Base-by-base conservation (phyloP, 2,888 invertebrate species). In the Lathronympha strigana region DNA sequence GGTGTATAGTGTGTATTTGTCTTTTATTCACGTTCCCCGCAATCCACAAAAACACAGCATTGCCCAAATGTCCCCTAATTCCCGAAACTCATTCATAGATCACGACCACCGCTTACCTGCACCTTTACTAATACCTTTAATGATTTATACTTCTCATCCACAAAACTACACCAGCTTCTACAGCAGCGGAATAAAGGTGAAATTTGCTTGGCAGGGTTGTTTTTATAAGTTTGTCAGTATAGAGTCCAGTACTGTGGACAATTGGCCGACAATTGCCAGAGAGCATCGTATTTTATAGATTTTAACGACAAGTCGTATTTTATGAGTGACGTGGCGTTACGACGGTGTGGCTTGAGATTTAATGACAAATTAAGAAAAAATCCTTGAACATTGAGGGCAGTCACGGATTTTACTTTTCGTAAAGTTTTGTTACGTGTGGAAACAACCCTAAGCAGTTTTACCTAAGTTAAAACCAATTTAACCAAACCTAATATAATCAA, bases 271-370 rank as follows among this genome's bases (percentile, higher is more conserved):
- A 84, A 87, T 86, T 85, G 86, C 83, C 79, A 79, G 74, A 71
- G 76, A 73, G 69, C 71, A 73, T 82, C 84, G 81, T 88, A 87
- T 83, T 82, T 89, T 79, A 86, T 73, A 72, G 70, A 79, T 80
- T 84, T 89, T 90, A 85, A 88, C 83, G 86, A 83, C 78, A 73
- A 64, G 81, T 78, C 85, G 79, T 88, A 84, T 81, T 81, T 88
- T 81, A 84, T 77, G 74, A 73, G 73, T 71, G 72, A 77, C 80
- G 75, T 75, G 69, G 76, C 51, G 36, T 53, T 47, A 73, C 75
- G 79, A 67, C 70, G 73, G 73, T 72, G 75, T 75, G 74, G 72
- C 68, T 72, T 63, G 17, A 57, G 67, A 61, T 73, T 74, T 71
- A 72, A 73, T 73, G 73, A 70, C 63, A 66, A 72, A 58, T 63